A percentile compares a stretch with the other conserved stretches of the same genome.
These are phyloP conservation scores for Pimephales promelas DNA, from an alignment of 2,113 vertebrate species.

Conservation along the genomic window DNA sequence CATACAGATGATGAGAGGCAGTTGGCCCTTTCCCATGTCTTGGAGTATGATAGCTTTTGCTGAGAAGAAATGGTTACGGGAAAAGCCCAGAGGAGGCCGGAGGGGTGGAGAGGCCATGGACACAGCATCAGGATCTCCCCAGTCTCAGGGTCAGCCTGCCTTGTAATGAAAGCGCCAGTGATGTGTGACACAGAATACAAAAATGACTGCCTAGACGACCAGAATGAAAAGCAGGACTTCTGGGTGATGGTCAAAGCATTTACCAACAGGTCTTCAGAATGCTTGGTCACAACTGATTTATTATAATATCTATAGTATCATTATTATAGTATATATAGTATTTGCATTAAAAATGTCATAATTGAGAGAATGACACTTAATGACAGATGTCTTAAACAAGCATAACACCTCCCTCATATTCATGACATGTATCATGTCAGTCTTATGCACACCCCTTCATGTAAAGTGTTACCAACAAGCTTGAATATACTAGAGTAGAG, in stretches of 20 bases:
- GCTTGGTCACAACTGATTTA: too few relatives aligned
- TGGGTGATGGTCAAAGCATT: neutral
- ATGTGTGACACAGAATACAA: constrained; percentile 25
- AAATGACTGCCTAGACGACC: constrained; percentile 7
- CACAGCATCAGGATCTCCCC: constrained; percentile 4
- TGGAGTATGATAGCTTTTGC: neutral
- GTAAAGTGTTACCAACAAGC: too few relatives aligned
- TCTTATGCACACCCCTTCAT: too few relatives aligned
- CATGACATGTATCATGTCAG: too few relatives aligned
- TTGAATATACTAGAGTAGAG: too few relatives aligned
- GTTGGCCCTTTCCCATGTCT: neutral
- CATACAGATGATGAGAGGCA: constrained; percentile 19
- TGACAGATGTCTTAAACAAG: too few relatives aligned
- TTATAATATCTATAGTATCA: too few relatives aligned
- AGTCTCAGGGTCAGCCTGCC: constrained; percentile 17
- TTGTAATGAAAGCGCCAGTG: constrained; percentile 14
- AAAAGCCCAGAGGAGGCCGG: constrained; percentile 28
- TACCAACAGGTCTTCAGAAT: neutral
- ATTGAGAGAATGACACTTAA: too few relatives aligned
- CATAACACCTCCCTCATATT: too few relatives aligned
- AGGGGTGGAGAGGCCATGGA: constrained; percentile 3
- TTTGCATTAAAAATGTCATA: too few relatives aligned
- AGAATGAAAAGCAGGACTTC: constrained; percentile 8
- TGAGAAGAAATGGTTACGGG: neutral
- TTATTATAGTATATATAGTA: too few relatives aligned